Evolutionary conservation across 2,797 vertebrate genomes (phyloP), one percentile per base, ranked within the genome.

Genomic region (Buceros bicornis): DNA sequence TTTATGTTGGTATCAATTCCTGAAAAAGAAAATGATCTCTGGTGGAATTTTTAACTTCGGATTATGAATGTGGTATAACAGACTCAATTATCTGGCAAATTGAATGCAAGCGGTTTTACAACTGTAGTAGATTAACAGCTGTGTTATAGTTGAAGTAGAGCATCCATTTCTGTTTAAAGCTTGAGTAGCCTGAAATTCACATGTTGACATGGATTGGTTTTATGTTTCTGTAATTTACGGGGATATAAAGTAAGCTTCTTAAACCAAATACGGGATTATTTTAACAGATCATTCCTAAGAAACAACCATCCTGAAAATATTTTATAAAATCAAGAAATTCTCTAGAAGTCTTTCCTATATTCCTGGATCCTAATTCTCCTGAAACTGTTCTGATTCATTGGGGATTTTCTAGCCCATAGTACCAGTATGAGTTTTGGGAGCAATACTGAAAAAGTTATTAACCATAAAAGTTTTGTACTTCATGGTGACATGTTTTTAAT

Each of bases 1-100:
- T 97, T 98, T 96, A 99, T 99, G 97, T 98, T 98, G 64, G 98
- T 98, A 97, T 99, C 99, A 92, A 99, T 99, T 92, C 99, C 99
- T 99, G 88, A 95, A 97, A 97, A 70, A 98, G 82, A 98, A 95
- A 96, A 87, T n/a, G 5, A 95, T 56, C 54, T 67, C 37, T 87
- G 26, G 28, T 94, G 33, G 73, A 95, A 95, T 70, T 89, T 76
- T 97, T 94, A 90, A 93, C 48, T 80, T 93, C 2, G 7, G 54
- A 91, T 83, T 89, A 95, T 57, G 97, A 94, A 94, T 43, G 22
- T 28, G 62, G 19, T 72, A 8, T 62, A 94, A 82, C 28, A 95
- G 60, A 71, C 26, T 71, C 65, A 80, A 33, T 40, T 76, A 82
- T 45, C 43, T 58, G 24, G 42, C 29, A 94, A 86, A 91, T 4